Conservation (phyloP, 2,797 vertebrate species). For the Amblyraja radiata region DNA sequence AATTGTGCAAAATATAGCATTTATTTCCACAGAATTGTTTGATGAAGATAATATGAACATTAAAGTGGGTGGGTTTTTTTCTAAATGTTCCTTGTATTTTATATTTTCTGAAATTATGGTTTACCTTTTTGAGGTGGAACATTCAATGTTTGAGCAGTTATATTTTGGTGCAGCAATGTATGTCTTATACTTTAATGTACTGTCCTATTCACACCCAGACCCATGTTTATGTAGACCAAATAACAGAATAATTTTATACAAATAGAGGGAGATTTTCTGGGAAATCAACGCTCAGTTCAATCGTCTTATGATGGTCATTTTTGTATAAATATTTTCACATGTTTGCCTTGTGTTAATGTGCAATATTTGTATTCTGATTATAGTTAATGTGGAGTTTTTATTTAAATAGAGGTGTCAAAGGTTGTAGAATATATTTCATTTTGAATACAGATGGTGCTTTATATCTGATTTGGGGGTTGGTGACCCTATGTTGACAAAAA, state of each 20-base stretch:
- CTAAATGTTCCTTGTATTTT: neutral
- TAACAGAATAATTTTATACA: neutral
- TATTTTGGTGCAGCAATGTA: neutral
- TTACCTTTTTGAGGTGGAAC: neutral
- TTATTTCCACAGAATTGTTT: neutral
- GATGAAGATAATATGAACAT: neutral
- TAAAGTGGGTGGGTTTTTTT: neutral
- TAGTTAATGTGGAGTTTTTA: neutral
- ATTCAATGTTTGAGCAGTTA: neutral
- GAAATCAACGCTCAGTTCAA: neutral
- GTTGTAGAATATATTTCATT: slow-evolving; percentile 21
- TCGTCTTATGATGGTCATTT: neutral
- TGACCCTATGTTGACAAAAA: slow-evolving; percentile 6
- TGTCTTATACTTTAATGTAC: neutral
- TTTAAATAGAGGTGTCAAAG: neutral
- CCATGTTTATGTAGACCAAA: neutral
- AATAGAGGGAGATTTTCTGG: neutral
- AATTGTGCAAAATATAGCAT: neutral
- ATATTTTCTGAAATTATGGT: slow-evolving; percentile 5
- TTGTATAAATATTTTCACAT: neutral
- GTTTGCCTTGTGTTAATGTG: neutral
- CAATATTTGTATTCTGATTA: slow-evolving; percentile 33
- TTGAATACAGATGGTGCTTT: neutral
- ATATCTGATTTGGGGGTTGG: neutral
- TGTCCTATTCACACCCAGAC: too few species aligned